A percentile compares a stretch with the other conserved stretches of the same genome.
Conservation (phyloP, 2,113 vertebrate genomes). For the Pycnonotus jocosus region DNA sequence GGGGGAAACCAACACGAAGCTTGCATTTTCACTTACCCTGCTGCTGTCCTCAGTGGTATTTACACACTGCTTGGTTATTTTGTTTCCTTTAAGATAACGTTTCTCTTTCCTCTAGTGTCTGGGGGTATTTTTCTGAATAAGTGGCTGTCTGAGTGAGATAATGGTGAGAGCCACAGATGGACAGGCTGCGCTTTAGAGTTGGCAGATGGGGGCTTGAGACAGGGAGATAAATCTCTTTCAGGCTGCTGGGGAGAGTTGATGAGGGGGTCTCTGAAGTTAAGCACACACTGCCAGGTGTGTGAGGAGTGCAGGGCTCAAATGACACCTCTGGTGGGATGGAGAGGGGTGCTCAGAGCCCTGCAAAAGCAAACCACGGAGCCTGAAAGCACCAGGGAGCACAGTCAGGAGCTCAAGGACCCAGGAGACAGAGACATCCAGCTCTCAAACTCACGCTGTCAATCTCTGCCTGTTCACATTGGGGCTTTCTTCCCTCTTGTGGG, state of each 20-base stretch:
- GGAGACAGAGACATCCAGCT: not conserved
- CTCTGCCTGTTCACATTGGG: not conserved
- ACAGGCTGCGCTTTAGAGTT: not conserved
- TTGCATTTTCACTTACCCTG: not conserved
- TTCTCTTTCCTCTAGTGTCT: not conserved
- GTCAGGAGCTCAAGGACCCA: not conserved
- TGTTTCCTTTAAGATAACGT: not conserved
- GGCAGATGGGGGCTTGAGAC: not conserved
- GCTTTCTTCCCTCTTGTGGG: not conserved
- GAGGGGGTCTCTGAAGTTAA: slow-evolving; percentile 1
- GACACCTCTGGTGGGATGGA: not conserved
- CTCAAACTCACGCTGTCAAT: not conserved
- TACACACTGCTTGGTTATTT: not conserved
- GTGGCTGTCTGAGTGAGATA: not conserved
- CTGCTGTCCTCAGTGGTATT: not conserved
- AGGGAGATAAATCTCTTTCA: slow-evolving; percentile 13
- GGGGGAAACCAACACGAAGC: not conserved
- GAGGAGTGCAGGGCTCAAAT: not conserved
- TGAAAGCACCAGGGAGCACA: not conserved
- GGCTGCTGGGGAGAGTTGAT: not conserved
- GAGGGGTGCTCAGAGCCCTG: not conserved
- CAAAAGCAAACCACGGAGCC: not conserved
- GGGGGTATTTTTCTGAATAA: not conserved
- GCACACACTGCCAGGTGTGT: not conserved
- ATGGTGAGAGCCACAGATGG: not conserved